phyloP scores from a whole-genome alignment of 2,113 vertebrate species.

The Toxotes jaculatrix region DNA sequence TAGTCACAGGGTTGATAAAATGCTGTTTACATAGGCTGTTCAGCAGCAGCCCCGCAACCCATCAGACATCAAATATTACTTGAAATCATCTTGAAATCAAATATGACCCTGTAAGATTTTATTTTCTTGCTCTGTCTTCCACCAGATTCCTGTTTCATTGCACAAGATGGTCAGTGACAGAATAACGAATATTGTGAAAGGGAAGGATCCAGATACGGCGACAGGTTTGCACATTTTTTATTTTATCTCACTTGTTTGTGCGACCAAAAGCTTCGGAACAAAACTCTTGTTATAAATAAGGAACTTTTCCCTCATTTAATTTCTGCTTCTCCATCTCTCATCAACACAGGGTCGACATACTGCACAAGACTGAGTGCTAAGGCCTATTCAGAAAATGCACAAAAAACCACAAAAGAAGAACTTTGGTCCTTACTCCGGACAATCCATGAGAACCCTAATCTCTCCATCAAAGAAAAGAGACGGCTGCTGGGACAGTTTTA shows the following conservation, averaged over 20 bases:
- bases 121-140: conserved; percentile 12
- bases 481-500: conserved; percentile 92
- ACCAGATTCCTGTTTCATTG: conserved; percentile 90
- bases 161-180: conserved; percentile 96
- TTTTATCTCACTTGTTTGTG: neutral
- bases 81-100: neutral
- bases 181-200: conserved; percentile 88
- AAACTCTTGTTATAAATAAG: neutral
- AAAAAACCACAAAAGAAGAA: conserved; percentile 91
- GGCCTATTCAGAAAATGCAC: conserved; percentile 82
- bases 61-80: neutral
- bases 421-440: conserved; percentile 88
- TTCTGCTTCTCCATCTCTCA: neutral
- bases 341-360: conserved; percentile 86
- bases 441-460: conserved; percentile 90
- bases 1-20: neutral
- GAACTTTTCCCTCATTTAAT: neutral
- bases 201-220: conserved; percentile 87
- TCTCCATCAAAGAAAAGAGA: conserved; percentile 92
- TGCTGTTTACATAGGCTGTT: conserved; percentile 13
- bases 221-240: conserved; percentile 82
- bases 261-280: neutral
- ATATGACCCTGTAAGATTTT: neutral
- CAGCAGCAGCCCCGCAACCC: neutral
- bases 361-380: conserved; percentile 87